phyloP scores from a whole-genome alignment of 2,888 invertebrate species.

The Napeogenes sylphis region DNA sequence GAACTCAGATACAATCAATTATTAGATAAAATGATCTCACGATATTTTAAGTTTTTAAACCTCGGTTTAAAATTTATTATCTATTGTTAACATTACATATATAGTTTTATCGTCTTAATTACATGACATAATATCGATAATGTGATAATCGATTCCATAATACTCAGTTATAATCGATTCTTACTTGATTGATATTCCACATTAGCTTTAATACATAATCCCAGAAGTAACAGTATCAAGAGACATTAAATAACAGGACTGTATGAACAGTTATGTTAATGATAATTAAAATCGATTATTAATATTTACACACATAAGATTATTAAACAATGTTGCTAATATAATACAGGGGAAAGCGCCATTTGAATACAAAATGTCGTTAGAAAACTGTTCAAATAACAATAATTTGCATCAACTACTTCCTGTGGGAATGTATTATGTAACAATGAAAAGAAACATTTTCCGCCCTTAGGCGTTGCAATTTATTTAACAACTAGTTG shows the following conservation, averaged over 20 bases:
- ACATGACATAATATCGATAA: too few species aligned
- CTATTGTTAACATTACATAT: too few species aligned
- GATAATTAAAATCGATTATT: slow-evolving; percentile 4
- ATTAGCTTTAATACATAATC: too few species aligned
- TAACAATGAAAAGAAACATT: slow-evolving; percentile 18
- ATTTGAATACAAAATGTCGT: slow-evolving; percentile 19
- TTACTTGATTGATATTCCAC: too few species aligned
- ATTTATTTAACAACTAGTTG: slow-evolving; percentile 11
- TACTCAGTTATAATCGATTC: too few species aligned
- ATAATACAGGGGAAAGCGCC: slow-evolving; percentile 9
- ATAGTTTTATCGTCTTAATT: too few species aligned
- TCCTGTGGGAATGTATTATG: slow-evolving; percentile 25
- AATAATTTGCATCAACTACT: slow-evolving; percentile 26
- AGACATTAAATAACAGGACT: slow-evolving; percentile 1
- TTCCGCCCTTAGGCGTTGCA: slow-evolving; percentile 12
- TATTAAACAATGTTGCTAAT: not conserved
- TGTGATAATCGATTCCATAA: too few species aligned
- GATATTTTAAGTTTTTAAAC: too few species aligned
- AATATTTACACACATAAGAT: not conserved
- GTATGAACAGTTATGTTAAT: not conserved
- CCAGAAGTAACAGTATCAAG: too few species aligned
- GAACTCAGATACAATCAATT: slow-evolving; percentile 53
- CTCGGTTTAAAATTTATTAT: too few species aligned
- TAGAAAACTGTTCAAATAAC: slow-evolving; percentile 19
- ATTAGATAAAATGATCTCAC: slow-evolving; percentile 18